These are phyloP conservation scores for Atta colombica DNA, from an alignment of 1,140 invertebrate genomes.

Conservation along the genomic window DNA sequence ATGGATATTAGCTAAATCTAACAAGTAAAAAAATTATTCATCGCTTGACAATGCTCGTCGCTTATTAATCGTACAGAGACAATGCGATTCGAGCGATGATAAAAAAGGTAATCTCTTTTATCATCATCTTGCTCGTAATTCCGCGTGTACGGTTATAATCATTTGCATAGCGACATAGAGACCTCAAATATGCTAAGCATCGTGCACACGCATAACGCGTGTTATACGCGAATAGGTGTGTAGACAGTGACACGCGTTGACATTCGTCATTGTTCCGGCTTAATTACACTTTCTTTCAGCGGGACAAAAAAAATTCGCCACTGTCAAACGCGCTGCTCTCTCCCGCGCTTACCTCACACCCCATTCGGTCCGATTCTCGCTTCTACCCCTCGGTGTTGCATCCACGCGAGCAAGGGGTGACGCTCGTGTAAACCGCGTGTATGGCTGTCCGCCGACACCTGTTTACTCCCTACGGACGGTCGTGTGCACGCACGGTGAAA, in stretches of 20 bases:
- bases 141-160: slow-evolving; percentile 28
- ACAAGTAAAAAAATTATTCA: not conserved
- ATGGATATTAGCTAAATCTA: not conserved
- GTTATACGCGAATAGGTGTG: slow-evolving; percentile 49
- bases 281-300: slow-evolving; percentile 66
- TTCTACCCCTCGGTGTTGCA: slow-evolving; percentile 71
- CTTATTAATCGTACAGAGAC: not conserved
- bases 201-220: slow-evolving; percentile 36
- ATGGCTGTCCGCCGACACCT: slow-evolving; percentile 71
- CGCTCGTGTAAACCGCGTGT: slow-evolving; percentile 74
- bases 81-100: slow-evolving; percentile 16
- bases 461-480: slow-evolving; percentile 75
- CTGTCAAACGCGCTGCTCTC: slow-evolving; percentile 63
- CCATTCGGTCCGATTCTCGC: slow-evolving; percentile 54
- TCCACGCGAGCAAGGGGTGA: slow-evolving; percentile 71
- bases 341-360: slow-evolving; percentile 51
- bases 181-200: slow-evolving; percentile 56
- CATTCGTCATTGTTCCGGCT: slow-evolving; percentile 67
- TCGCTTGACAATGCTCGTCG: not conserved
- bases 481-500: slow-evolving; percentile 63
- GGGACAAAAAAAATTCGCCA: slow-evolving; percentile 64
- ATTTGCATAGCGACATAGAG: slow-evolving; percentile 54
- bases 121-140: slow-evolving; percentile 53
- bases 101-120: slow-evolving; percentile 52
- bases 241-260: slow-evolving; percentile 57